phyloP scores from a whole-genome alignment of 2,113 vertebrate species.

The Heterochromis multidens region DNA sequence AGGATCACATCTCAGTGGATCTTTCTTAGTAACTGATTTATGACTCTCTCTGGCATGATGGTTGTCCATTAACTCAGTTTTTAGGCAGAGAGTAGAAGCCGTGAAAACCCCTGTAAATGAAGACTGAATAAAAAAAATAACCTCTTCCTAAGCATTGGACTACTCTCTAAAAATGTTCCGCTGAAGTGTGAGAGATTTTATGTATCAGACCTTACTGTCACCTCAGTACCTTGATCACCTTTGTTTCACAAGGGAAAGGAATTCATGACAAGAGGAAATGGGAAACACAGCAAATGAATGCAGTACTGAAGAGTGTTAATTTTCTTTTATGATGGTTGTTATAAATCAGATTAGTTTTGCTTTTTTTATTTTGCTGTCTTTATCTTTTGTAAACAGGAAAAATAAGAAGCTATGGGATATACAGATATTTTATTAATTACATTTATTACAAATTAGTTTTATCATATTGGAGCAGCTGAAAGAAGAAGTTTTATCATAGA shows the following conservation, averaged over 20 bases:
- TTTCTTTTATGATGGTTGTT: not conserved
- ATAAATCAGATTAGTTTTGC: not conserved
- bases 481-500: not conserved
- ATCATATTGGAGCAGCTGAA: not conserved
- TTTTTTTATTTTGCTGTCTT: not conserved
- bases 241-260: not conserved
- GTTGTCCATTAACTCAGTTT: not conserved
- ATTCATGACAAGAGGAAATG: not conserved
- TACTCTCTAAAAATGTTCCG: not conserved
- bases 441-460: not conserved
- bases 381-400: conserved; percentile 21
- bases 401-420: not conserved
- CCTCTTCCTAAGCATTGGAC: not conserved
- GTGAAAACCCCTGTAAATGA: not conserved
- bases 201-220: not conserved
- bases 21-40: not conserved
- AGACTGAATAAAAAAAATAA: not conserved
- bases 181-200: not conserved
- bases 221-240: conserved; percentile 12
- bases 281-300: not conserved
- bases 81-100: not conserved
- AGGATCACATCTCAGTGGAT: not conserved
- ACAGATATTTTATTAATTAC: not conserved
- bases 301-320: not conserved
- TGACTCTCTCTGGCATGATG: not conserved